Conservation (phyloP, 2,113 vertebrate genomes). For the Canis aureus region DNA sequence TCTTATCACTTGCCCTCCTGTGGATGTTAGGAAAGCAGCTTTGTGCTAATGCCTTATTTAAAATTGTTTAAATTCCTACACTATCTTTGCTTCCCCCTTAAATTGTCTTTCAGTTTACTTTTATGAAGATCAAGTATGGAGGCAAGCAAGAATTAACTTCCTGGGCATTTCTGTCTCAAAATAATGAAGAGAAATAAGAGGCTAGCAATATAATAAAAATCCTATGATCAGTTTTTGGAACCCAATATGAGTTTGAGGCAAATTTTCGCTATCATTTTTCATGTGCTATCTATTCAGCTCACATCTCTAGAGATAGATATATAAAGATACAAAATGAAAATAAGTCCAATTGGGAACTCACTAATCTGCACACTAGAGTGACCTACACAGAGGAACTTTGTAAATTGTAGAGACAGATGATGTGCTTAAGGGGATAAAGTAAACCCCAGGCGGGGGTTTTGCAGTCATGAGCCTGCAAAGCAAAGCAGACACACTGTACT, state of each 20-base stretch:
- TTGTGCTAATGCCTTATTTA: conserved; percentile 70
- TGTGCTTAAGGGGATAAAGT: neutral
- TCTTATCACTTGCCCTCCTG: conserved; percentile 73
- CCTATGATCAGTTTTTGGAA: conserved; percentile 30
- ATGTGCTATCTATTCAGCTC: neutral
- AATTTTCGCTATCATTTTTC: neutral
- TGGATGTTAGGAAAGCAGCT: conserved; percentile 58
- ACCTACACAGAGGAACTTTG: neutral
- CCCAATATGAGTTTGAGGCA: neutral
- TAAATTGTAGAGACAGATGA: neutral
- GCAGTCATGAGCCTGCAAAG: neutral
- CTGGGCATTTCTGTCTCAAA: conserved; percentile 50
- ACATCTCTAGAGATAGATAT: neutral
- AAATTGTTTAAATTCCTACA: conserved; percentile 73
- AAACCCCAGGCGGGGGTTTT: neutral
- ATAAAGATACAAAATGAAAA: conserved; percentile 34
- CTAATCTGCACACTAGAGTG: neutral
- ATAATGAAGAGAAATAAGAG: conserved; percentile 70
- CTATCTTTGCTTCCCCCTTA: neutral
- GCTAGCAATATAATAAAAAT: conserved; percentile 64
- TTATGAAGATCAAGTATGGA: conserved; percentile 66
- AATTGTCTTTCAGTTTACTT: conserved; percentile 64
- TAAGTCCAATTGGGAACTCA: neutral
- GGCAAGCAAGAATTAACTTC: conserved; percentile 48
- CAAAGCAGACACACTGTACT: neutral